Evolutionary conservation across 2,113 vertebrate genomes (phyloP), one percentile per base, ranked within the genome.

Genomic region (Bungarus multicinctus): DNA sequence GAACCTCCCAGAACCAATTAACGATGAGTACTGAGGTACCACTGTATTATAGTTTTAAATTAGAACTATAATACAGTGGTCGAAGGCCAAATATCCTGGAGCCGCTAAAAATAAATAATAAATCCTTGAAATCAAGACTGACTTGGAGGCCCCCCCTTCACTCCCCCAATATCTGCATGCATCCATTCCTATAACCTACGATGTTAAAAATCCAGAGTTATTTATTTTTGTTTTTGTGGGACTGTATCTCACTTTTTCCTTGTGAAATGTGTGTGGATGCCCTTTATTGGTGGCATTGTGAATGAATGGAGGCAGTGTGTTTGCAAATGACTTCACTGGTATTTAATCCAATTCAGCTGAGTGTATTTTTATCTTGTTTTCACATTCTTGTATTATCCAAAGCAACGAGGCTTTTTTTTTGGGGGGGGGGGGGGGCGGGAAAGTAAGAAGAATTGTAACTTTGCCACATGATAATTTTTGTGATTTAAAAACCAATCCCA

Each of bases 201-300:
- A 90, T 94, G 92, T 94, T 94, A 93, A 94, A 93, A 74, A 55
- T 53, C 22, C 54, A 94, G 95, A 86, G 88, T 95, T 94, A 91
- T 91, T 9, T 45, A 3, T 2, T 88, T 85, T 87, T 43, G 54
- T 60, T 60, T 94, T 94, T 88, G 94, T 58, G 91, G 94, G 95
- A 93, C 88, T 93, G 93, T 91, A 88, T 87, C 94, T 89, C 87
- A 93, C 43, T 89, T 93, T 92, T 95, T 20, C 47, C 94, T 96
- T 90, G 30, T 0, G 58, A 96, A 94, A 88, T 94, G 89, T 93
- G n/a, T 0, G 0, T 30, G 30, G 3, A 25, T 53, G 54, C 58
- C 34, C 5, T 34, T 96, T 95, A 89, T 81, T 85, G 55, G 5
- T 45, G 43, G 0, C 2, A 11, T 54, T 85, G 58, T 0, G 90